Base-by-base conservation (phyloP, 2,888 invertebrate species). In the Pachymerium ferrugineum region DNA sequence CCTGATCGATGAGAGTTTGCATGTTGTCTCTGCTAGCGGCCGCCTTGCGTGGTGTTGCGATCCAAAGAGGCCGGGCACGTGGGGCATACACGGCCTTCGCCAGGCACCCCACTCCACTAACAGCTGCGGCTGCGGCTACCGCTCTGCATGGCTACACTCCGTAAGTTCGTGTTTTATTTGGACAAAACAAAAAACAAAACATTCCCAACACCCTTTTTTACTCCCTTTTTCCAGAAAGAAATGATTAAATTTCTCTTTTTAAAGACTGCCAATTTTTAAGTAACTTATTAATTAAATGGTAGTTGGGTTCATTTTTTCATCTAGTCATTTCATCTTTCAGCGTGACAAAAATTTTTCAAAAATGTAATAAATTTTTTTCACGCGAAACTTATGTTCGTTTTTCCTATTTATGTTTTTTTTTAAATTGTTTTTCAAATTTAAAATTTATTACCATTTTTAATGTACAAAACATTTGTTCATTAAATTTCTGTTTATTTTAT, bases 61-160 rank as follows among this genome's bases (percentile, higher is more conserved):
- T 93, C 80, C 92, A 92, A 81, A 87, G 92, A 80, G 90, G 91
- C 80, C 86, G 90, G 80, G 83, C 84, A 67, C 78, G 82, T 77
- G 90, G 89, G 78, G 88, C 90, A 79, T 88, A 89, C 74, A 89
- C 88, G 85, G 83, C 89, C 77, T 87, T 89, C 80, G 84, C 88
- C 75, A 79, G 84, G 84, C 87, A 88, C 81, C 88, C 89, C 68
- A 86, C 87, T 76, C 88, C 89, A 47, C 82, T 89, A 80, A 88
- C 89, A 74, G 88, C 89, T 79, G 89, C 89, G 82, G 88, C 82
- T 54, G 79, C 82, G 81, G 89, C 90, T 80, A 87, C 89, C 83
- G 87, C 90, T 80, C 82, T 82, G 81, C 93, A 92, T 87, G 92
- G 93, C 82, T 94, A 93, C 86, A 89, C 94, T 84, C 92, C 91